These are phyloP conservation scores for cat (Felis catus) DNA, from an alignment of 2,113 vertebrate species.

Conservation along the genomic window F.catus_Fca126_mat1.0 CM031415.1:168896001-168896500, in stretches of 20 bases:
- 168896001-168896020: not conserved
- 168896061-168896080: not conserved
- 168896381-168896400: too few relatives aligned
- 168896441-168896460: too few relatives aligned
- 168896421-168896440: too few relatives aligned
- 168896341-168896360: too few relatives aligned
- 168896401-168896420: too few relatives aligned
- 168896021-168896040: not conserved
- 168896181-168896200: not conserved
- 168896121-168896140: not conserved
- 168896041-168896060: not conserved
- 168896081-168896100: not conserved
- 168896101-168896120: not conserved
- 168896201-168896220: not conserved
- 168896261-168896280: not conserved
- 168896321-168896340: too few relatives aligned
- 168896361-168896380: too few relatives aligned
- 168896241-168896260: not conserved
- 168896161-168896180: not conserved
- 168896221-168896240: not conserved
- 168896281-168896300: conserved; percentile 4
- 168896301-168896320: not conserved
- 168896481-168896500: too few relatives aligned
- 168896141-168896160: not conserved
- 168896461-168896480: too few relatives aligned